phyloP scores from a whole-genome alignment of 2,888 invertebrate genomes.

The Chelonus formosanus region DNA sequence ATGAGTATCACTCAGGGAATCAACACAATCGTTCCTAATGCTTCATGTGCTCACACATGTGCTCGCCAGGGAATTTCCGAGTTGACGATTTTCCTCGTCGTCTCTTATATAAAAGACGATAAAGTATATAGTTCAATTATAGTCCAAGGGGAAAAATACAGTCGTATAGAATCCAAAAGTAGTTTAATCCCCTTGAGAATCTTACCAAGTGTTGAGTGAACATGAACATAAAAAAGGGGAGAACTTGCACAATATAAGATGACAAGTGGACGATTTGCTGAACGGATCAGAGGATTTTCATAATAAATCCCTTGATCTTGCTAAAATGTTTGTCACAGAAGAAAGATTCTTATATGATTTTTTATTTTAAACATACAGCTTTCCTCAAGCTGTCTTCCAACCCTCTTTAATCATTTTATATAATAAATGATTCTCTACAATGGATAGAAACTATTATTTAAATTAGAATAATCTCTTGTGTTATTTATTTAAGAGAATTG shows the following conservation, averaged over 20 bases:
- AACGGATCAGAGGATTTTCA: conserved; percentile 5
- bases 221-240: conserved; percentile 9
- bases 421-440: no score
- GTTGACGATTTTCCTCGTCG: conserved; percentile 22
- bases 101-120: not conserved
- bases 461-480: no score
- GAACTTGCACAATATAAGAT: conserved; percentile 1
- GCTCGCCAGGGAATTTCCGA: conserved; percentile 58
- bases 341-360: no score
- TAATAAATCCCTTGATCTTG: conserved; percentile 15
- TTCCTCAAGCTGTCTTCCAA: no score
- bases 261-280: conserved; percentile 11
- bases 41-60: conserved; percentile 51
- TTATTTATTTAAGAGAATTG: no score
- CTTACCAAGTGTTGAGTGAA: conserved; percentile 48
- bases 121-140: conserved; percentile 2
- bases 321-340: not conserved
- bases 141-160: conserved; percentile 3
- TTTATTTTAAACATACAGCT: no score
- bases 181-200: conserved; percentile 53
- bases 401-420: no score
- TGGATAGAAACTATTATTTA: no score
- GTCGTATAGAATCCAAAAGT: conserved; percentile 28
- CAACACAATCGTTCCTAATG: conserved; percentile 48
- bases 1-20: conserved; percentile 34